These are phyloP conservation scores for Xenopus laevis DNA, from an alignment of 2,113 vertebrate genomes.

Conservation along the genomic window DNA sequence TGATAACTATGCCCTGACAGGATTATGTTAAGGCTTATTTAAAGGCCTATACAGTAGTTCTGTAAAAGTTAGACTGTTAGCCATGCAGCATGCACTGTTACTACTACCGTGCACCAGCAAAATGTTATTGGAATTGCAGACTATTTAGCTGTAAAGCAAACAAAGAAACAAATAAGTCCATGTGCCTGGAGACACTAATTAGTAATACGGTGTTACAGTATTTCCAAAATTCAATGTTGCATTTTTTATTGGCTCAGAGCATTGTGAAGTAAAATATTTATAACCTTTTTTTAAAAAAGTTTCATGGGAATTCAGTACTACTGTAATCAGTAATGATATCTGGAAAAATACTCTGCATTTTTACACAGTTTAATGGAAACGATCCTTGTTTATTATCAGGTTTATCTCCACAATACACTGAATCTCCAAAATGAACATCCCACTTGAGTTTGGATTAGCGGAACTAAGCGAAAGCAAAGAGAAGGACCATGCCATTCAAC, in stretches of 20 bases:
- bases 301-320: neutral
- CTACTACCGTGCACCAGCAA: conserved; percentile 60
- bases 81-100: conserved; percentile 67
- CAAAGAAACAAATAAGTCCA: conserved; percentile 46
- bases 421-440: conserved; percentile 56
- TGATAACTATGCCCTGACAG: too few relatives aligned
- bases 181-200: conserved; percentile 37
- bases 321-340: neutral
- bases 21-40: neutral
- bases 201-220: conserved; percentile 18
- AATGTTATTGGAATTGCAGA: conserved; percentile 50
- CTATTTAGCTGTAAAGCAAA: conserved; percentile 44
- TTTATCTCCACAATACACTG: conserved; percentile 47
- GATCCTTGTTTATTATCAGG: neutral
- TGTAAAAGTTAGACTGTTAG: conserved; percentile 52
- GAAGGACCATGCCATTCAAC: conserved; percentile 71
- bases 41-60: conserved; percentile 7
- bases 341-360: too few relatives aligned
- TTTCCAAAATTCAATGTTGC: conserved; percentile 40
- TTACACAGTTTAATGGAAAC: neutral
- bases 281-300: conserved; percentile 29
- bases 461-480: conserved; percentile 51
- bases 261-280: conserved; percentile 38
- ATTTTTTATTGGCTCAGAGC: conserved; percentile 50
- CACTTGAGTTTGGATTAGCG: conserved; percentile 57